These are phyloP conservation scores for Drosophila atroscutellata DNA, from an alignment of 2,888 invertebrate genomes.

Conservation along the genomic window DNA sequence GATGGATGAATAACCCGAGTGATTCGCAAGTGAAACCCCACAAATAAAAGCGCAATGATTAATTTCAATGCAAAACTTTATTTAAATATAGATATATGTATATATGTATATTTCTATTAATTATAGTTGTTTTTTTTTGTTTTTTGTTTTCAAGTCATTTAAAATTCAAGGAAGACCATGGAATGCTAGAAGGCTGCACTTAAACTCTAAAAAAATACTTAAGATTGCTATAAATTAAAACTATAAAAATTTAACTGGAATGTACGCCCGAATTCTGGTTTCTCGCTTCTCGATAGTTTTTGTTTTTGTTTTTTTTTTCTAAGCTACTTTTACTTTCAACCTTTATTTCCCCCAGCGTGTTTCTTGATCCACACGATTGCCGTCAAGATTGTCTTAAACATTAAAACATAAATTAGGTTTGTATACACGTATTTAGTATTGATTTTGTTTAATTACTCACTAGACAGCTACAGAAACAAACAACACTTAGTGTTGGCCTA, in stretches of 20 bases:
- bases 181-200: conserved; percentile 64
- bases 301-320: conserved; percentile 14
- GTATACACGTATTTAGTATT: conserved; percentile 42
- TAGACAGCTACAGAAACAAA: conserved; percentile 46
- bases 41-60: conserved; percentile 30
- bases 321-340: conserved; percentile 73
- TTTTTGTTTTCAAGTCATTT: conserved; percentile 55
- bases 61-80: conserved; percentile 65
- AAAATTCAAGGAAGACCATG: conserved; percentile 78
- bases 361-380: conserved; percentile 52
- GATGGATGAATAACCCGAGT: conserved; percentile 50
- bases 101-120: conserved; percentile 36
- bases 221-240: conserved; percentile 45
- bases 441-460: conserved; percentile 25
- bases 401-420: conserved; percentile 64
- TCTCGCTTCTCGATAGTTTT: conserved; percentile 13
- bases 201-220: conserved; percentile 44
- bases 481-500: conserved; percentile 73
- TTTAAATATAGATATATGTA: conserved; percentile 50
- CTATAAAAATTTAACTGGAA: conserved; percentile 70
- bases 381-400: conserved; percentile 65
- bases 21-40: conserved; percentile 47
- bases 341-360: conserved; percentile 70
- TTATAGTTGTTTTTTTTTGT: conserved; percentile 9
- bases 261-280: conserved; percentile 31